Evolutionary conservation across 2,888 invertebrate genomes (phyloP).

Genomic region (Meteorus colon): DNA sequence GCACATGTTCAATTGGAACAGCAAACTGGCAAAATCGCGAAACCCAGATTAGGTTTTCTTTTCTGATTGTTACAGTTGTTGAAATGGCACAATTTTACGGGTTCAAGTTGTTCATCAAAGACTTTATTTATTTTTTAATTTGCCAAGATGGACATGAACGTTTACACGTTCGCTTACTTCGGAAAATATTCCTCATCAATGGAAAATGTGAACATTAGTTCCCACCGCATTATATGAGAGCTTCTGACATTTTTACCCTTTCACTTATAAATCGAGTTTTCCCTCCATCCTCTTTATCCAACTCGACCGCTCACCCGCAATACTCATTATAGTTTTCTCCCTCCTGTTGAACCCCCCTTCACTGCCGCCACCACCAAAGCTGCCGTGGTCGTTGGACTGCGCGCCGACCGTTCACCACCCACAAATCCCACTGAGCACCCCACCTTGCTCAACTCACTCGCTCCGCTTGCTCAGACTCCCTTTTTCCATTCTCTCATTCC

Average conservation of each 20-base stretch:
- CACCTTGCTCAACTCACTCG: constrained; percentile 9
- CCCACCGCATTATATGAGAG: constrained; percentile 53
- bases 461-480: constrained; percentile 37
- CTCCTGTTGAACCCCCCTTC: constrained; percentile 49
- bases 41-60: too few relatives aligned
- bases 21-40: too few relatives aligned
- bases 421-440: constrained; percentile 37
- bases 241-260: constrained; percentile 68
- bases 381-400: constrained; percentile 43
- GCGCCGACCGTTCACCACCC: constrained; percentile 42
- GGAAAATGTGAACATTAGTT: constrained; percentile 30
- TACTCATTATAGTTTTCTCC: constrained; percentile 65
- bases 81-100: too few relatives aligned
- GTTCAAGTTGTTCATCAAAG: too few relatives aligned
- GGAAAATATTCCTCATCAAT: too few relatives aligned
- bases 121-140: too few relatives aligned
- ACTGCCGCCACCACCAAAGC: neutral
- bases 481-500: constrained; percentile 45
- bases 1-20: too few relatives aligned
- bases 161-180: too few relatives aligned
- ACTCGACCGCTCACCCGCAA: constrained; percentile 56
- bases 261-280: constrained; percentile 47
- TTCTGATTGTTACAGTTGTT: too few relatives aligned
- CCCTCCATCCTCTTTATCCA: constrained; percentile 47
- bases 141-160: too few relatives aligned